Conservation (phyloP, 2,797 vertebrate genomes). For the Pempheris klunzingeri region DNA sequence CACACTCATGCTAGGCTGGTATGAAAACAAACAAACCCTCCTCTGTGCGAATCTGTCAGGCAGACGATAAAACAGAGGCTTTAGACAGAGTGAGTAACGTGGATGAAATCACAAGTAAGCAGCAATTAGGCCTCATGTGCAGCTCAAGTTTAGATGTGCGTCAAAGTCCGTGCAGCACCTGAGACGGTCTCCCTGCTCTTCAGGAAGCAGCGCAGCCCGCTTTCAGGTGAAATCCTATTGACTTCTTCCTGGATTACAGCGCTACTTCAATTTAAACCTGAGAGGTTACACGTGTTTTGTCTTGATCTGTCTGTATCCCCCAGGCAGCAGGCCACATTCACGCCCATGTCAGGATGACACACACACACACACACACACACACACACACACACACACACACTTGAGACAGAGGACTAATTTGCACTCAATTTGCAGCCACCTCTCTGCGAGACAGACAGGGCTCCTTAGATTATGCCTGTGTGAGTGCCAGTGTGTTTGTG, state of each 20-base stretch:
- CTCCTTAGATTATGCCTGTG: constrained; percentile 16
- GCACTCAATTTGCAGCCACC: constrained; percentile 56
- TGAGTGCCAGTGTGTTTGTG: neutral
- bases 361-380: constrained; percentile 6
- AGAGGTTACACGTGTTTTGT: constrained; percentile 38
- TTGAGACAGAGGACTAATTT: constrained; percentile 67
- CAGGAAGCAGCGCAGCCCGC: neutral
- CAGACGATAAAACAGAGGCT: constrained; percentile 6
- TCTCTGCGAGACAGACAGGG: constrained; percentile 10
- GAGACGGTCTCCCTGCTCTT: neutral
- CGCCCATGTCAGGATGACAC: neutral
- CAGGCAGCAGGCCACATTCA: neutral
- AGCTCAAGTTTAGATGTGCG: neutral
- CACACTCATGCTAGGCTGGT: constrained; percentile 37
- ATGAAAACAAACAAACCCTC: constrained; percentile 43
- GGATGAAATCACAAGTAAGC: neutral
- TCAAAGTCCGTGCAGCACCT: neutral
- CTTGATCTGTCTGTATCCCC: constrained; percentile 12
- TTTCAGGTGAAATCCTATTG: neutral
- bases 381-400: constrained; percentile 28
- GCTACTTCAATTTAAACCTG: constrained; percentile 27
- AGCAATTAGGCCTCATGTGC: constrained; percentile 13
- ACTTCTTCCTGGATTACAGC: neutral
- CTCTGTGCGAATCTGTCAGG: constrained; percentile 1
- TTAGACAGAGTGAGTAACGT: constrained; percentile 10